phyloP scores from a whole-genome alignment of 2,797 vertebrate species.

The Sebastes dallii region DNA sequence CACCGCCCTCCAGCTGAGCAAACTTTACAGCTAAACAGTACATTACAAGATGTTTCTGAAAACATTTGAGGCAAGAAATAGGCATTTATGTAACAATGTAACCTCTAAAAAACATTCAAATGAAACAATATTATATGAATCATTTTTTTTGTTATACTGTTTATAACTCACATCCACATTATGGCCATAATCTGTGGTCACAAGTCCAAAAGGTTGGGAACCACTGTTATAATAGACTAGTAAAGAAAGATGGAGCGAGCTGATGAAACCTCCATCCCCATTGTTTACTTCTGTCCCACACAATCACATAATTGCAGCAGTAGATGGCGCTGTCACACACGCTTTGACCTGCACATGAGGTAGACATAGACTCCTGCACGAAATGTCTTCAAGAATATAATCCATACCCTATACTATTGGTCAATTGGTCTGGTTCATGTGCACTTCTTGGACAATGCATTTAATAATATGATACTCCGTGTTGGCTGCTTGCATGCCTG shows the following conservation, averaged over 20 bases:
- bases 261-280: not conserved
- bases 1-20: no score
- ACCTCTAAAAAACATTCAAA: not conserved
- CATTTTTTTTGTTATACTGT: not conserved
- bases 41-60: no score
- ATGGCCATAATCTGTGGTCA: not conserved
- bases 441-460: not conserved
- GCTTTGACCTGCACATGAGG: not conserved
- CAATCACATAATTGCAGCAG: constrained; percentile 14
- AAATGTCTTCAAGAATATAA: not conserved
- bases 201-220: not conserved
- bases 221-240: not conserved
- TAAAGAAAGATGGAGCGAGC: not conserved
- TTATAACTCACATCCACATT: not conserved
- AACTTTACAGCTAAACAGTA: no score
- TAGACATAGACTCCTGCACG: not conserved
- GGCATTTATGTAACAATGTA: no score
- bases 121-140: not conserved
- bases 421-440: constrained; percentile 2
- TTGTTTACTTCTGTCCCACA: not conserved
- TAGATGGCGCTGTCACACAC: constrained; percentile 55
- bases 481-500: not conserved
- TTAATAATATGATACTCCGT: constrained; percentile 9
- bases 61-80: no score
- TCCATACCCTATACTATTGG: not conserved